Conservation (phyloP, 2,797 vertebrate species). For the Protonibea diacanthus region DNA sequence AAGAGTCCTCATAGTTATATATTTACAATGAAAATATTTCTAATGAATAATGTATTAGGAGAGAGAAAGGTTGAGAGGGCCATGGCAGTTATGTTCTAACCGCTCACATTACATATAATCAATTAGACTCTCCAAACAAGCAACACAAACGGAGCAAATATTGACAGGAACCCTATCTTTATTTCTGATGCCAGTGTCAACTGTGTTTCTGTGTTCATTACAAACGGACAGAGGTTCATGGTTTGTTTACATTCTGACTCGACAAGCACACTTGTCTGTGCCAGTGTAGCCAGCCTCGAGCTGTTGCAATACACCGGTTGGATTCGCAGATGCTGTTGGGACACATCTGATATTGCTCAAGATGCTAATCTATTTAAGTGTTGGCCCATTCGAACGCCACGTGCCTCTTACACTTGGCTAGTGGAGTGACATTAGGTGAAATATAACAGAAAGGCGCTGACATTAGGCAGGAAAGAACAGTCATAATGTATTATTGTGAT, state of each 20-base stretch:
- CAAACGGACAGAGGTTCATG: not conserved
- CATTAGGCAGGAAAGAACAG: not conserved
- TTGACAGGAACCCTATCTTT: not conserved
- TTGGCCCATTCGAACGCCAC: not conserved
- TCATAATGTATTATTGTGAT: not conserved
- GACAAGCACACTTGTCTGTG: not conserved
- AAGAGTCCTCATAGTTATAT: not conserved
- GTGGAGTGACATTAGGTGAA: slow-evolving; percentile 1
- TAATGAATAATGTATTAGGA: slow-evolving; percentile 2
- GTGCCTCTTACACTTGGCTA: not conserved
- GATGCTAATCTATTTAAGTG: not conserved
- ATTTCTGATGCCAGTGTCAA: not conserved
- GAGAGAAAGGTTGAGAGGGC: not conserved
- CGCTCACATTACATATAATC: not conserved
- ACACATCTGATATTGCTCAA: slow-evolving; percentile 10
- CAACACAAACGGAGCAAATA: not conserved
- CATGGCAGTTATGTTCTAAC: slow-evolving; percentile 1
- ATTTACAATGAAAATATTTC: slow-evolving; percentile 16
- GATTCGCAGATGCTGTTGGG: slow-evolving; percentile 44
- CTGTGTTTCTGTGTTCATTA: not conserved
- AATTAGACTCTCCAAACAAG: slow-evolving; percentile 10
- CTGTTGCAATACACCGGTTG: slow-evolving; percentile 15
- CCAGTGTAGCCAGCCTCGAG: slow-evolving; percentile 26
- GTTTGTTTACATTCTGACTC: slow-evolving; percentile 23
- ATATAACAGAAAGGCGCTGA: not conserved